Evolutionary conservation across 2,888 invertebrate species (phyloP).

Genomic region (Limnephilus rhombicus): DNA sequence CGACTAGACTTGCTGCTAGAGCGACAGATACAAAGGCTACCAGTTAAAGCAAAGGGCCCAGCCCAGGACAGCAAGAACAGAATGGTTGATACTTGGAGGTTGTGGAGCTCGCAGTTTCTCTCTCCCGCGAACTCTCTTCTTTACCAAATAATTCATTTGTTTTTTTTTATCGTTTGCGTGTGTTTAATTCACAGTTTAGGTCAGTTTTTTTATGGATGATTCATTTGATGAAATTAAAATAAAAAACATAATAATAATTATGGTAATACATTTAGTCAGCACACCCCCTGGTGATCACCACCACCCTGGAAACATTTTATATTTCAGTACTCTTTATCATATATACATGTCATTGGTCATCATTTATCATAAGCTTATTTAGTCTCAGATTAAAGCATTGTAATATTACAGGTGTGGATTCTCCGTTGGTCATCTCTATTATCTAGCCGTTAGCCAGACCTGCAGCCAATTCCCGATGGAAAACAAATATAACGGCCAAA

Average conservation of each 20-base stretch:
- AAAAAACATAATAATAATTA: constrained; percentile 44
- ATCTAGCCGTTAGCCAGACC: neutral
- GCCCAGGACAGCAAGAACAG: constrained; percentile 63
- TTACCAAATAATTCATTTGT: constrained; percentile 66
- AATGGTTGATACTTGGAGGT: constrained; percentile 67
- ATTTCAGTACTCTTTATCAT: constrained; percentile 64
- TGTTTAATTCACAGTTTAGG: constrained; percentile 63
- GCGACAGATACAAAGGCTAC: constrained; percentile 60
- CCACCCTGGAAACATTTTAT: constrained; percentile 66
- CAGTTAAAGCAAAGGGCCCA: constrained; percentile 56
- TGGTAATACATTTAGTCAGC: constrained; percentile 61
- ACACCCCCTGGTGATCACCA: constrained; percentile 63
- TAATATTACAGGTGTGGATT: constrained; percentile 45
- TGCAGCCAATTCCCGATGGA: neutral
- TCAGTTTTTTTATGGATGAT: constrained; percentile 51
- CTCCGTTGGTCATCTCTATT: constrained; percentile 53
- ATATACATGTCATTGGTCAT: constrained; percentile 63
- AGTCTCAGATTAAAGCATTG: constrained; percentile 46
- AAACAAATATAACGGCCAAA: neutral
- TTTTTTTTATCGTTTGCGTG: constrained; percentile 65
- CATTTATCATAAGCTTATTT: constrained; percentile 54
- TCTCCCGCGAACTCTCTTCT: constrained; percentile 64
- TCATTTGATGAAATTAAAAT: constrained; percentile 52
- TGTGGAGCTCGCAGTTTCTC: constrained; percentile 63
- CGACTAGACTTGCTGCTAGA: constrained; percentile 30